Percentiles rank a stretch among this genome's conserved stretches.
These are phyloP conservation scores for Cynopterus brachyotis DNA, from an alignment of 2,113 vertebrate genomes.

Conservation along the genomic window DNA sequence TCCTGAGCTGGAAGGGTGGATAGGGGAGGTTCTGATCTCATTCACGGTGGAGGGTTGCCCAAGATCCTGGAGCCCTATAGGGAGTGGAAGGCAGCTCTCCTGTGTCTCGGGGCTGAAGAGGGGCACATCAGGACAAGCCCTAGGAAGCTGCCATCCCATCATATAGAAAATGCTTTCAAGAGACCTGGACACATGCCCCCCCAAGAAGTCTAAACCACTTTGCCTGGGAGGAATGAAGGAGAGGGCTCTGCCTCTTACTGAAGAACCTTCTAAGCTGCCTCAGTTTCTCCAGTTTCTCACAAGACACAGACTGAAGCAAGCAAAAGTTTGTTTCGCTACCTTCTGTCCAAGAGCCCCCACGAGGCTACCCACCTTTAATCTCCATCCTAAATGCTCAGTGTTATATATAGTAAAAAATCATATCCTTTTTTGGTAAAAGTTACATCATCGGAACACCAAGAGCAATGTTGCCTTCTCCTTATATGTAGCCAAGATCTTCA, in stretches of 20 bases:
- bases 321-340: neutral
- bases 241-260: neutral
- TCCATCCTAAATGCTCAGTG: neutral
- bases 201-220: neutral
- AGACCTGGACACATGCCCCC: neutral
- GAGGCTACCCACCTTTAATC: neutral
- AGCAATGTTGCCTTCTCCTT: neutral
- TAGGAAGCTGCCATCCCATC: neutral
- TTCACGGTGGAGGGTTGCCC: neutral
- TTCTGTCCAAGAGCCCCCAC: neutral
- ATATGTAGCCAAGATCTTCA: neutral
- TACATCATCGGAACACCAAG: neutral
- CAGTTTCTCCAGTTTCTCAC: neutral
- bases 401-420: neutral
- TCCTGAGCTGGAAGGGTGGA: neutral
- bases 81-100: neutral
- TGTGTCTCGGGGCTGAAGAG: neutral
- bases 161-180: neutral
- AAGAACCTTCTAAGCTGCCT: neutral
- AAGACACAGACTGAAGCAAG: neutral
- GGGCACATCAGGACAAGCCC: neutral
- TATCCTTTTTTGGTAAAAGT: constrained; percentile 7
- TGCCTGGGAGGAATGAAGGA: neutral
- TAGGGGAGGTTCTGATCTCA: neutral
- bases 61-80: neutral